Percentiles rank a stretch among this genome's conserved stretches.
These are phyloP conservation scores for Erebia aethiops DNA, from an alignment of 2,888 invertebrate species.

Conservation along the genomic window DNA sequence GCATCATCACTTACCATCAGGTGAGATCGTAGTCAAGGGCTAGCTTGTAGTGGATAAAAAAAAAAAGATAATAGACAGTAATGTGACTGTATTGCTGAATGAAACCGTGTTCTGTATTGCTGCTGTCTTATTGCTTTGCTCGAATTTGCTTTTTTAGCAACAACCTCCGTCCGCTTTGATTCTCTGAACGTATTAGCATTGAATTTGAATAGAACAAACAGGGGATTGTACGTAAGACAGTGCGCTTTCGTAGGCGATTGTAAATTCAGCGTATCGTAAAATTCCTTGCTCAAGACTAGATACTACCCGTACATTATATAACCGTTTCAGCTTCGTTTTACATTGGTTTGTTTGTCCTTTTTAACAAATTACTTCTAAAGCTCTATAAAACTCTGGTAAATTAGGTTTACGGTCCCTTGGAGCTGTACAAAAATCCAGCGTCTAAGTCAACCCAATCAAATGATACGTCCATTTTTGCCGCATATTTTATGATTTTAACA, in stretches of 20 bases:
- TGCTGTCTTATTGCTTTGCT: conserved; percentile 55
- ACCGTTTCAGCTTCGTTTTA: conserved; percentile 41
- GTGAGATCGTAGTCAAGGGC: too few relatives aligned
- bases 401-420: too few relatives aligned
- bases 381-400: too few relatives aligned
- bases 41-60: too few relatives aligned
- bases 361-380: not conserved
- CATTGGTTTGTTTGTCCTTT: conserved; percentile 41
- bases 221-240: conserved; percentile 78
- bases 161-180: conserved; percentile 77
- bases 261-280: conserved; percentile 80
- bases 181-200: conserved; percentile 80
- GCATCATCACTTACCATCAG: too few relatives aligned
- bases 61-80: conserved; percentile 2
- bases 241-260: conserved; percentile 81
- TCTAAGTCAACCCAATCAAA: too few relatives aligned
- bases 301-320: conserved; percentile 27
- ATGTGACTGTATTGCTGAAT: conserved; percentile 21
- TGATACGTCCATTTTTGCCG: too few relatives aligned
- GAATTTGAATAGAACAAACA: conserved; percentile 83
- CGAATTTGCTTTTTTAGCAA: conserved; percentile 70
- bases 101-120: conserved; percentile 41
- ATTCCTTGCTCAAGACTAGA: conserved; percentile 49
- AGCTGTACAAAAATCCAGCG: too few relatives aligned
- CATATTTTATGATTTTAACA: too few relatives aligned